These are phyloP conservation scores for Trichonephila inaurata DNA, from an alignment of 1,140 invertebrate species.

Conservation along the genomic window DNA sequence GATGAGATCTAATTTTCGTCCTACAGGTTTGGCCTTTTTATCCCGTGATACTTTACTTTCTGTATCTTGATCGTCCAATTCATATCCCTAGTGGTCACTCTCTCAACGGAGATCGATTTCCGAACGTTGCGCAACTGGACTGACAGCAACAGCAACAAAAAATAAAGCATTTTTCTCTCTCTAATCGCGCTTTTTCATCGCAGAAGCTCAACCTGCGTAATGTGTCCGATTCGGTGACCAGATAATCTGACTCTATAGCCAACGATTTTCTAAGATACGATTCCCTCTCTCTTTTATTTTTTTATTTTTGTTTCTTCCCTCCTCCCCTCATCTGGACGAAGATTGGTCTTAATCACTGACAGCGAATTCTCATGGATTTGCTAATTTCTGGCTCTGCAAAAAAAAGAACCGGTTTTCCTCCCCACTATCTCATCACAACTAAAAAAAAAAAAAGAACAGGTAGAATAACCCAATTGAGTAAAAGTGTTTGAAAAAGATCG, in stretches of 20 bases:
- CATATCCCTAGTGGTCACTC: constrained; percentile 3
- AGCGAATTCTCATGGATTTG: constrained; percentile 40
- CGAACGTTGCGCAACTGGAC: background rate
- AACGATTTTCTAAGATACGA: background rate
- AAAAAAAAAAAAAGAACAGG: background rate
- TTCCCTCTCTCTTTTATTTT: background rate
- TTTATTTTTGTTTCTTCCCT: background rate
- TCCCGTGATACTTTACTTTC: background rate
- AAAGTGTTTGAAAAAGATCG: constrained; percentile 31
- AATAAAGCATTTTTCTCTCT: too few species aligned
- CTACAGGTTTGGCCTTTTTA: background rate
- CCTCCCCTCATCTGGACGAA: constrained; percentile 8
- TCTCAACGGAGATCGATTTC: background rate
- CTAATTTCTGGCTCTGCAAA: constrained; percentile 9
- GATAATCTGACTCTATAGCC: background rate
- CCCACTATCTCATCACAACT: background rate
- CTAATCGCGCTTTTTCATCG: background rate
- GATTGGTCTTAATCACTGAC: constrained; percentile 54
- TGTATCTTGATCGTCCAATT: background rate
- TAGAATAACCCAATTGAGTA: constrained; percentile 43
- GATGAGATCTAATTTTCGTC: constrained; percentile 12
- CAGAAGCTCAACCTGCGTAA: background rate
- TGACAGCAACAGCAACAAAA: background rate
- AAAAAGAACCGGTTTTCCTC: background rate
- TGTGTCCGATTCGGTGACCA: background rate